Evolutionary conservation across 2,113 vertebrate species (phyloP).

Genomic region (Eublepharis macularius): DNA sequence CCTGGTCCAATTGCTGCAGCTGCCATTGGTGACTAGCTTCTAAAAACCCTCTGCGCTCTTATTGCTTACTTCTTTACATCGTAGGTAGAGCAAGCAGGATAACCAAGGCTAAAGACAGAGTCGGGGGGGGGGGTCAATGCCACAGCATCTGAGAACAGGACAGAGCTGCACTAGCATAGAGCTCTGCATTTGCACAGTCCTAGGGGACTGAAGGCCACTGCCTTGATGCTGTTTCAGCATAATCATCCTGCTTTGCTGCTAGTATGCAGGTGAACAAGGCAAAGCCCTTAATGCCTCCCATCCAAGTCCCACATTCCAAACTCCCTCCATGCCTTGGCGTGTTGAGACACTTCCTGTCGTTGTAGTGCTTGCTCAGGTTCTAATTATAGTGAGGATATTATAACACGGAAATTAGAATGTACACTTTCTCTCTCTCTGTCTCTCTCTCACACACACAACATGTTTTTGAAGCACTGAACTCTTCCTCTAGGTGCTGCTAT

Average conservation of each 20-base stretch:
- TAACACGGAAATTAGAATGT: conserved; percentile 22
- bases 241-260: background rate
- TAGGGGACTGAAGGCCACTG: no score
- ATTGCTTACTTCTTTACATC: background rate
- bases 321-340: background rate
- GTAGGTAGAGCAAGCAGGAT: background rate
- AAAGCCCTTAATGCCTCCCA: background rate
- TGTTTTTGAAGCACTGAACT: conserved; percentile 49
- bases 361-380: conserved; percentile 31
- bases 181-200: background rate
- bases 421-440: background rate
- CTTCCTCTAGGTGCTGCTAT: conserved; percentile 52
- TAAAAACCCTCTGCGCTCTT: background rate
- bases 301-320: background rate
- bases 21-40: background rate
- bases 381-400: conserved; percentile 31
- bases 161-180: background rate
- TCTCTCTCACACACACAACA: background rate
- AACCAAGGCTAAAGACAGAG: background rate
- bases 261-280: background rate
- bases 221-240: background rate
- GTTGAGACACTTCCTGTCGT: background rate
- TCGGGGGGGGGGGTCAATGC: background rate
- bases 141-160: background rate
- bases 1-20: background rate